Base-by-base conservation (phyloP, 2,888 invertebrate species). In the Orthonychiurus folsomi region DNA sequence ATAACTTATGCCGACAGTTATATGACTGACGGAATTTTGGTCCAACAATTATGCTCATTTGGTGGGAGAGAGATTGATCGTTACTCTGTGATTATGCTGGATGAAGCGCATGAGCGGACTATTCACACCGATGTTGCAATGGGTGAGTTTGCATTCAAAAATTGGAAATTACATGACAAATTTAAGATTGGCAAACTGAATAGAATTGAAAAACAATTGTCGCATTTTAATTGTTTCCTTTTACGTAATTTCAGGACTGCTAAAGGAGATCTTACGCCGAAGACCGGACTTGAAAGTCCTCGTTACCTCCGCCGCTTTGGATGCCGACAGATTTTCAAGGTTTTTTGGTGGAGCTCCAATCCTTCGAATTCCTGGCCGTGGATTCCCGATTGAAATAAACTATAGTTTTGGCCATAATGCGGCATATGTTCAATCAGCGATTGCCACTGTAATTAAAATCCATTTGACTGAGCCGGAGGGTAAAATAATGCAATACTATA, bases 1-100 rank as follows among this genome's bases (percentile, higher is more conserved):
- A 21, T 21, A 9, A 15, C 12, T 48, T 57, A 3, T 61, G 64
- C 37, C 58, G 73, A 5, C 75, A 85, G 85, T 74, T 99, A 99
- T 87, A 97, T 99, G 97, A 99, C 99, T 73, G 99, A 99, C 76
- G 99, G 97, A 80, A 97, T 99, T 96, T 83, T 99, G 76, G 81
- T 99, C 62, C 83, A 96, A 67, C 97, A 99, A 77, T 96, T 95
- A 76, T 83, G 97, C 2, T 88, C 96, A 81, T 97, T 99, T 77
- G 82, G 93, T 0, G 94, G 97, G 75, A 82, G 99, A 54, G 88
- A 89, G 75, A 82, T 99, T 54, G 88, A 89, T 74, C 83, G 84
- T 27, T 95, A 95, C 77, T 87, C 92, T 0, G 89, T 94, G 1
- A 93, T 99, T 68, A 99, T 99, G 97, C 83, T 99, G 81, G 99